Conservation (phyloP, 2,113 vertebrate genomes). For the Paracyprichromis sp. region DNA sequence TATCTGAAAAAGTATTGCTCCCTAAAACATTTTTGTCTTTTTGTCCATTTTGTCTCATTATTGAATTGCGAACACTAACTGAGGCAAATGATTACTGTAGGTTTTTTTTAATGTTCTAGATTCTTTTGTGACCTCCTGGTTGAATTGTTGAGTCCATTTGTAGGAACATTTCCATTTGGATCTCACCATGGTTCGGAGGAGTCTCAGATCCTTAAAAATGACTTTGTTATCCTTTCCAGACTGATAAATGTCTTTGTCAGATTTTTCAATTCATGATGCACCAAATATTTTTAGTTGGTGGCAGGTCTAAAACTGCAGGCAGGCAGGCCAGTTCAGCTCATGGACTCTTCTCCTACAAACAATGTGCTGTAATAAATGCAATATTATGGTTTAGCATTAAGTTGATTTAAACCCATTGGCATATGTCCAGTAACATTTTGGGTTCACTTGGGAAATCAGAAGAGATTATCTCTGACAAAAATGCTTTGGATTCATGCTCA, state of each 20-base stretch:
- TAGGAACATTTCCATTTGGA: background rate
- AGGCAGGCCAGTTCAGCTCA: background rate
- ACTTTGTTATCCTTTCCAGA: background rate
- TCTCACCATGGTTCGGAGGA: background rate
- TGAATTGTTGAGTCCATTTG: background rate
- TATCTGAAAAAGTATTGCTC: background rate
- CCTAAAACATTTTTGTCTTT: background rate
- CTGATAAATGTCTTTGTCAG: background rate
- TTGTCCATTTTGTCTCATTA: background rate
- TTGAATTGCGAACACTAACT: rapidly evolving
- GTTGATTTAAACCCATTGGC: background rate
- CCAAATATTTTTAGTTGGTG: background rate
- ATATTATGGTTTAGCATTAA: background rate
- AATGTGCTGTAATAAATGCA: background rate
- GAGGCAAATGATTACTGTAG: background rate
- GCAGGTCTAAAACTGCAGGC: background rate
- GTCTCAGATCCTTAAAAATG: background rate
- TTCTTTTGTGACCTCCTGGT: background rate
- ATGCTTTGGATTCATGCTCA: background rate
- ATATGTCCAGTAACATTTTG: background rate
- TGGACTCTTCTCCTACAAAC: background rate
- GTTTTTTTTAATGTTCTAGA: background rate
- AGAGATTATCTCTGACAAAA: background rate
- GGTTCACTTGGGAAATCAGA: background rate
- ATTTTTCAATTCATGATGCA: background rate